Evolutionary conservation across 2,888 invertebrate genomes (phyloP), one percentile per base, ranked within the genome.

Genomic region (Willowsia nigromaculata): DNA sequence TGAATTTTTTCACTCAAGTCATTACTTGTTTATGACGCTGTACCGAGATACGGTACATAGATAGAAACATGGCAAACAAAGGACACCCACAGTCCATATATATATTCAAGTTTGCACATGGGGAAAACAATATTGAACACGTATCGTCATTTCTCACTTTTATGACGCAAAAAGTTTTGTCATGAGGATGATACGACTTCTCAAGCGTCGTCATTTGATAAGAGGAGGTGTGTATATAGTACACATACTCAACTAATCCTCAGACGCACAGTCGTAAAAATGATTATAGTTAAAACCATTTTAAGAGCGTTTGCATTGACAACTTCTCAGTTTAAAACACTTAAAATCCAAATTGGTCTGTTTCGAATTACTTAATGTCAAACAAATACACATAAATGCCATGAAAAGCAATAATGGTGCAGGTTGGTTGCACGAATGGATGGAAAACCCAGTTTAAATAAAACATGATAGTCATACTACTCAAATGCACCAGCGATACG

Each of bases 61-160:
- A 50, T 6, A n/a, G 30, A 27, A 76, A 50, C 18, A 30, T 4
- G 40, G 18, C 43, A 15, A 78, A 78, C 78, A 50, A 56, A 40
- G 81, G 37, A 81, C 59, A 62, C 62, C 81, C 43, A 81, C 59
- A 81, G 33, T 25, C 47, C 25, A 43, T 84, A 53, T 62, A 30
- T 13, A 43, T 13, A n/a, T 50, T 37, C 18, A 30, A 13, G 25
- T 6, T 30, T 30, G 13, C 59, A 59, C 59, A 11, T 59, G 11
- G 18, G 18, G 13, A 47, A 50, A n/a, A 50, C 43, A 50, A 18
- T 50, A 18, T 50, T 50, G 18, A 3, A 50, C 18, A 6, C 50
- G 18, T 1, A n/a, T 50, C 50, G 50, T 50, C 18, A 50, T 50
- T 50, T 50, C n/a, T 50, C 18, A 50, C 15, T 25, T 59, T 59